These are phyloP conservation scores for Temnothorax ravouxi DNA, from an alignment of 2,888 invertebrate species.

Conservation along the genomic window DNA sequence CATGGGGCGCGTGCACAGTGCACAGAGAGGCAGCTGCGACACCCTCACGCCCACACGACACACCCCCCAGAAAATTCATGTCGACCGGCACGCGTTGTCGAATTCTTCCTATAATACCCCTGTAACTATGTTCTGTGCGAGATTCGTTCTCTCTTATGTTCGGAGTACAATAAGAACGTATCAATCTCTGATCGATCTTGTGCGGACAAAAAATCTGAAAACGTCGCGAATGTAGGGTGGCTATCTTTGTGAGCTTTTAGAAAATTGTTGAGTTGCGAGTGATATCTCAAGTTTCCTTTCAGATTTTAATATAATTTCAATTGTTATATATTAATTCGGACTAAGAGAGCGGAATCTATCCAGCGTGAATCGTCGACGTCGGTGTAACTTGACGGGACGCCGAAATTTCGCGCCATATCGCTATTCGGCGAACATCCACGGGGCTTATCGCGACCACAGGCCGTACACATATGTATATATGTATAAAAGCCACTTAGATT, in stretches of 20 bases:
- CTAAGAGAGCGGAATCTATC: neutral
- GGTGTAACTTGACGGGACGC: neutral
- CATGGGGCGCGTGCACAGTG: constrained; percentile 71
- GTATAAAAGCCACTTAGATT: constrained; percentile 67
- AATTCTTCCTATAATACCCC: constrained; percentile 47
- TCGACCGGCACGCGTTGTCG: constrained; percentile 75
- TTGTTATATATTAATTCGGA: neutral
- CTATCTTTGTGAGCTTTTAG: neutral
- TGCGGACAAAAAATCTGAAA: neutral
- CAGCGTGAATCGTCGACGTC: neutral
- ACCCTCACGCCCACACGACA: constrained; percentile 83
- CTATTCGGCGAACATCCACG: constrained; percentile 19
- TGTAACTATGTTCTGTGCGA: constrained; percentile 41
- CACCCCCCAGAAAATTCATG: constrained; percentile 78
- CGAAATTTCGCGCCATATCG: constrained; percentile 7
- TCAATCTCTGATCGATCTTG: constrained; percentile 47
- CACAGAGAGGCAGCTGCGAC: constrained; percentile 74
- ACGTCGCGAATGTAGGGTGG: neutral
- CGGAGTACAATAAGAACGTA: constrained; percentile 22
- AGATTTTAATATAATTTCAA: neutral
- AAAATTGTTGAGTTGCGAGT: neutral
- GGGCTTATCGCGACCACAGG: constrained; percentile 55
- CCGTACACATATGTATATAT: constrained; percentile 62
- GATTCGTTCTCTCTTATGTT: constrained; percentile 14
- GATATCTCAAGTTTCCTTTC: neutral